phyloP scores from a whole-genome alignment of 2,113 vertebrate species.

The Grammomys dolichurus region DNA sequence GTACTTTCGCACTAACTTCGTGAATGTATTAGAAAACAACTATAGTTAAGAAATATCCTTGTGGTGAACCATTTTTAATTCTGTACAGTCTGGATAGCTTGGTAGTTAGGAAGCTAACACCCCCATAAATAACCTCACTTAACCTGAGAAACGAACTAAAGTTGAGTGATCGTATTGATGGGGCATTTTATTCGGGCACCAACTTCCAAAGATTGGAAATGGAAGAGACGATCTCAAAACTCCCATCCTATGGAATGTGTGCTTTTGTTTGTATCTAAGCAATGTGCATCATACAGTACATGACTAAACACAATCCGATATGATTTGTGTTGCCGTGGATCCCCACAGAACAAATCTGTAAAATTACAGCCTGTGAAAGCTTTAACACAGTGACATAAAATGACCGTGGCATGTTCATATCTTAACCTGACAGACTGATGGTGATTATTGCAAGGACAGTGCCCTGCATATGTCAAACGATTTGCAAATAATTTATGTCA shows the following conservation, averaged over 20 bases:
- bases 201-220: conserved; percentile 66
- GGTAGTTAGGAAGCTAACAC: conserved; percentile 75
- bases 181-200: conserved; percentile 55
- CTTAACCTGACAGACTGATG: conserved; percentile 96
- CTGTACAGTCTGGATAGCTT: conserved; percentile 36
- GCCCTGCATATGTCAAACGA: conserved; percentile 96
- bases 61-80: background rate
- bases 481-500: conserved; percentile 99
- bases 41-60: background rate
- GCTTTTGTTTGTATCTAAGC: conserved; percentile 79
- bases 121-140: conserved; percentile 81
- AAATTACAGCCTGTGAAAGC: conserved; percentile 89
- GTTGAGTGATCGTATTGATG: conserved; percentile 71
- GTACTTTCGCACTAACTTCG: conserved; percentile 25
- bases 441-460: conserved; percentile 98
- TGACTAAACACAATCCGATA: conserved; percentile 87
- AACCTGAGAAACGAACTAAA: conserved; percentile 79
- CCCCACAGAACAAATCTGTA: conserved; percentile 88
- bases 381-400: conserved; percentile 93
- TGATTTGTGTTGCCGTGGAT: conserved; percentile 85
- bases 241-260: background rate
- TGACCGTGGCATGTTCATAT: conserved; percentile 93
- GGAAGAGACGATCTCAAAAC: conserved; percentile 65
- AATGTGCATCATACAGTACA: conserved; percentile 60
- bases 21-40: conserved; percentile 31